phyloP scores from a whole-genome alignment of 2,888 invertebrate species.

The Muschampia plurimacula region DNA sequence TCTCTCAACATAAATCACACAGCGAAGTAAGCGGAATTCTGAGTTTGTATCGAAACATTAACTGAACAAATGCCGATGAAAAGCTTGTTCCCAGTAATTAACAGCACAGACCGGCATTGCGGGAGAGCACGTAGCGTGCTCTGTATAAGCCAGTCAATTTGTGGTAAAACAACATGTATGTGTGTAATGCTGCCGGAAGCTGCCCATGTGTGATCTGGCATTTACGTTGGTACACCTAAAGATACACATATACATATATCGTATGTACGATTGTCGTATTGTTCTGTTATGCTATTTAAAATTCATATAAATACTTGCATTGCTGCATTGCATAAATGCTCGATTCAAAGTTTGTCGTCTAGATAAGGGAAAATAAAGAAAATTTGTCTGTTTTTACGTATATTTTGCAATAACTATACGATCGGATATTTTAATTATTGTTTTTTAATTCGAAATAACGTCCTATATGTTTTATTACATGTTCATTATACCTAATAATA shows the following conservation, averaged over 20 bases:
- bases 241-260: background rate
- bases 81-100: constrained; percentile 37
- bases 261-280: background rate
- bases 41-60: constrained; percentile 17
- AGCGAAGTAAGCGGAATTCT: constrained; percentile 10
- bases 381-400: too few species aligned
- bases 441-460: too few species aligned
- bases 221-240: constrained; percentile 1
- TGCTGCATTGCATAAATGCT: too few species aligned
- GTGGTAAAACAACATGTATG: constrained; percentile 34
- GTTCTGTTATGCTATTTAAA: background rate
- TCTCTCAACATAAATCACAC: constrained; percentile 14
- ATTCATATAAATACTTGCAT: too few species aligned
- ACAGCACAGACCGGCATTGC: constrained; percentile 22
- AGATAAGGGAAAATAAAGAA: too few species aligned
- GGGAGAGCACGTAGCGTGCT: constrained; percentile 24
- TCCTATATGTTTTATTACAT: too few species aligned
- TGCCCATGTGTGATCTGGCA: background rate
- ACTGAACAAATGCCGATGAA: constrained; percentile 26
- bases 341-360: too few species aligned
- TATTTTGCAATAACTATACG: too few species aligned
- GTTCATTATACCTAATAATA: too few species aligned
- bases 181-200: constrained; percentile 19
- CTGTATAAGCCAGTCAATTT: constrained; percentile 43
- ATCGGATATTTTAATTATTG: too few species aligned